Conservation (phyloP, 2,797 vertebrate genomes). For the Urocyon cinereoargenteus region DNA sequence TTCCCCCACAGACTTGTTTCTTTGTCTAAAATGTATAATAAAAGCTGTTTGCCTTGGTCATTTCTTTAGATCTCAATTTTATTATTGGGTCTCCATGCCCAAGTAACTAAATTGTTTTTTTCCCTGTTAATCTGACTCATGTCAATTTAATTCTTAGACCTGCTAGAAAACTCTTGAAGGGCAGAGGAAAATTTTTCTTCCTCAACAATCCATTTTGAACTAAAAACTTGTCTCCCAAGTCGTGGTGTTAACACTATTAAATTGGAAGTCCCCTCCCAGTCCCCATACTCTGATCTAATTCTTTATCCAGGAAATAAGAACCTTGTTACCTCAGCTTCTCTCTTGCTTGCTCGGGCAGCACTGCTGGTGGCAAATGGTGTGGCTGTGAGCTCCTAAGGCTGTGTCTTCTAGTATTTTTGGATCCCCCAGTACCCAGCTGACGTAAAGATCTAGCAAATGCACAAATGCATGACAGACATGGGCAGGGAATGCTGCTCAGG, state of each 20-base stretch:
- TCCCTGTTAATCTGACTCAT: not conserved
- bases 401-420: not conserved
- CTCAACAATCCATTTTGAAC: not conserved
- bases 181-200: not conserved
- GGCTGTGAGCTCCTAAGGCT: not conserved
- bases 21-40: not conserved
- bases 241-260: not conserved
- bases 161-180: not conserved
- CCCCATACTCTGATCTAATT: not conserved
- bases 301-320: not conserved
- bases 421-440: not conserved
- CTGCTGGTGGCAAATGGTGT: not conserved
- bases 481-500: not conserved
- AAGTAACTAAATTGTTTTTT: not conserved
- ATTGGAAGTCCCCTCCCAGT: not conserved
- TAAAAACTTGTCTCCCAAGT: not conserved
- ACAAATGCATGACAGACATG: not conserved
- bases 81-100: not conserved
- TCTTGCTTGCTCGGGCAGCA: not conserved
- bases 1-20: not conserved
- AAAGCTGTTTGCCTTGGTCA: not conserved
- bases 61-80: not conserved
- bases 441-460: not conserved
- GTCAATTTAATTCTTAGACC: not conserved
- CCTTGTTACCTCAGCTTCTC: not conserved